These are phyloP conservation scores for Cryptus armator DNA, from an alignment of 2,888 invertebrate species.

Conservation along the genomic window DNA sequence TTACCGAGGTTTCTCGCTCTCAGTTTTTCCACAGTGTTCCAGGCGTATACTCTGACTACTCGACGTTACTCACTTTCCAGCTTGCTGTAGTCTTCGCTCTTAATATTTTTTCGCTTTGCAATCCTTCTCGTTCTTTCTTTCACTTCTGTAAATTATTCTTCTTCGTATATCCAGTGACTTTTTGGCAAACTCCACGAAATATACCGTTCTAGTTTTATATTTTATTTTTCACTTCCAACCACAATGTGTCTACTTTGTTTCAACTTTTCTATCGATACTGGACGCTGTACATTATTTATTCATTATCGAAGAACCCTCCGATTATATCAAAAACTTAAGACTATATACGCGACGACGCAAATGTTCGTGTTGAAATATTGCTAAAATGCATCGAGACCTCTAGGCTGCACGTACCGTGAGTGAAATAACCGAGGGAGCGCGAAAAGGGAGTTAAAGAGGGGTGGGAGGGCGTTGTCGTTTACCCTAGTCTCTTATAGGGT, in stretches of 20 bases:
- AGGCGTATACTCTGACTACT: conserved; percentile 59
- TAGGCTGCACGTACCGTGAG: conserved; percentile 25
- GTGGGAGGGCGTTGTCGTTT: conserved; percentile 57
- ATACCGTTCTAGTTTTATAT: neutral
- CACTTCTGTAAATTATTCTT: conserved; percentile 57
- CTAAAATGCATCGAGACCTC: conserved; percentile 45
- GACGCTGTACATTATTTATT: neutral
- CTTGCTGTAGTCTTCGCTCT: conserved; percentile 51
- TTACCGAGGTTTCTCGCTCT: conserved; percentile 51
- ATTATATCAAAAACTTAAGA: neutral
- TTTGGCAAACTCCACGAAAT: neutral
- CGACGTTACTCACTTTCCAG: conserved; percentile 69
- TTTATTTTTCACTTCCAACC: neutral
- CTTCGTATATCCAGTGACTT: conserved; percentile 14
- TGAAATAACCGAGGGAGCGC: conserved; percentile 27
- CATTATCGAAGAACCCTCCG: neutral
- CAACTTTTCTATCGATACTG: neutral
- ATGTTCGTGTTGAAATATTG: conserved; percentile 37
- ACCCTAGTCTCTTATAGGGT: conserved; percentile 58
- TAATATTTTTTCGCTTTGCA: conserved; percentile 51
- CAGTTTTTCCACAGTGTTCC: neutral
- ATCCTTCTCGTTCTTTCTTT: conserved; percentile 47
- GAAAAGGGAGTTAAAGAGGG: conserved; percentile 11
- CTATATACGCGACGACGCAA: neutral
- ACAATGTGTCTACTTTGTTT: neutral